These are phyloP conservation scores for Apteryx owenii DNA, from an alignment of 2,113 vertebrate genomes.

Conservation along the genomic window DNA sequence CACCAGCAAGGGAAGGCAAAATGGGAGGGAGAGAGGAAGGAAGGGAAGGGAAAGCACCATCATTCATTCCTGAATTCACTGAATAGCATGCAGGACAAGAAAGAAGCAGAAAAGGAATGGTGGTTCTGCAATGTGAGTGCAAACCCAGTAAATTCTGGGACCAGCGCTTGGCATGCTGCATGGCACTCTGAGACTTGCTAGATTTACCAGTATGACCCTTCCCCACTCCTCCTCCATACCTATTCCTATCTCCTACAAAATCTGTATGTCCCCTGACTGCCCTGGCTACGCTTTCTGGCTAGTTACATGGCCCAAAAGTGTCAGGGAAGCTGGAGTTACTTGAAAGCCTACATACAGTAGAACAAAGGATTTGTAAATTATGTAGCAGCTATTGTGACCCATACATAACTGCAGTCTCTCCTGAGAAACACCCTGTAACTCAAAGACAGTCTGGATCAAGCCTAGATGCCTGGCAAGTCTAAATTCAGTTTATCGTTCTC, in stretches of 20 bases:
- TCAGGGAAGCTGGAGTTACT: not conserved
- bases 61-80: conserved; percentile 1
- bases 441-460: not conserved
- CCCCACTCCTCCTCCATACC: not conserved
- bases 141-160: not conserved
- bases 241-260: not conserved
- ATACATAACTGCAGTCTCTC: not conserved
- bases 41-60: not conserved
- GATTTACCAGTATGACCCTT: not conserved
- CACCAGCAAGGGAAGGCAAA: conserved; percentile 5
- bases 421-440: not conserved
- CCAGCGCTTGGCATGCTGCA: not conserved
- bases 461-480: not conserved
- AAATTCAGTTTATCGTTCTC: not conserved
- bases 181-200: not conserved
- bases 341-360: not conserved
- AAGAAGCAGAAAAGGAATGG: not conserved
- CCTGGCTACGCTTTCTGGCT: not conserved
- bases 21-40: conserved; percentile 23
- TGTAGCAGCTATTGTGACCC: not conserved
- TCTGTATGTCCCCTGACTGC: not conserved
- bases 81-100: not conserved
- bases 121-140: not conserved
- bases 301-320: not conserved
- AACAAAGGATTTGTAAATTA: not conserved